phyloP scores from a whole-genome alignment of 2,888 invertebrate genomes.

The Polietes domitor region DNA sequence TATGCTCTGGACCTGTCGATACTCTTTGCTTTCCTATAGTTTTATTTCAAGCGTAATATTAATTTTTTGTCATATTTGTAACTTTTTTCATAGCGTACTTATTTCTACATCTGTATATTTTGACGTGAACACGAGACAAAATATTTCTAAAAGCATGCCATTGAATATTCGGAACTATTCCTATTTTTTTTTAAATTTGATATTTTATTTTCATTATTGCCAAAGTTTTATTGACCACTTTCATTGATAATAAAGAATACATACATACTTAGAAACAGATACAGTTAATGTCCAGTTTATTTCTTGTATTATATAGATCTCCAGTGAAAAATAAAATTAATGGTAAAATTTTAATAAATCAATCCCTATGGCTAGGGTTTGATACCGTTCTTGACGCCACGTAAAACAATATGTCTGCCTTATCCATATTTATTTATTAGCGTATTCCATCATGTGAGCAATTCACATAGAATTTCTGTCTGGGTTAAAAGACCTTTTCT shows the following conservation, averaged over 20 bases:
- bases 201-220: neutral
- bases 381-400: no score
- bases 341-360: no score
- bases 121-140: neutral
- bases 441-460: no score
- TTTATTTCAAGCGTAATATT: neutral
- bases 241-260: neutral
- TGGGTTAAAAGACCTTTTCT: no score
- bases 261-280: neutral
- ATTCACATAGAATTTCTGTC: no score
- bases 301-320: no score
- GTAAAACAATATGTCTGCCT: no score
- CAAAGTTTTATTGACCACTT: neutral
- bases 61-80: neutral
- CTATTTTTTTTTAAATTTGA: neutral
- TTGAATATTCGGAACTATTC: constrained; percentile 7
- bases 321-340: no score
- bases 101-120: neutral
- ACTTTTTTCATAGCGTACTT: neutral
- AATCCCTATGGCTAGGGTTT: no score
- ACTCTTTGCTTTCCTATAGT: neutral
- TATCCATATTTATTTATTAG: no score
- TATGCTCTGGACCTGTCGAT: neutral
- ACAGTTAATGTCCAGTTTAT: no score
- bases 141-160: constrained; percentile 11